Conservation (phyloP, 1,140 invertebrate genomes). For the Diorhabda sublineata region DNA sequence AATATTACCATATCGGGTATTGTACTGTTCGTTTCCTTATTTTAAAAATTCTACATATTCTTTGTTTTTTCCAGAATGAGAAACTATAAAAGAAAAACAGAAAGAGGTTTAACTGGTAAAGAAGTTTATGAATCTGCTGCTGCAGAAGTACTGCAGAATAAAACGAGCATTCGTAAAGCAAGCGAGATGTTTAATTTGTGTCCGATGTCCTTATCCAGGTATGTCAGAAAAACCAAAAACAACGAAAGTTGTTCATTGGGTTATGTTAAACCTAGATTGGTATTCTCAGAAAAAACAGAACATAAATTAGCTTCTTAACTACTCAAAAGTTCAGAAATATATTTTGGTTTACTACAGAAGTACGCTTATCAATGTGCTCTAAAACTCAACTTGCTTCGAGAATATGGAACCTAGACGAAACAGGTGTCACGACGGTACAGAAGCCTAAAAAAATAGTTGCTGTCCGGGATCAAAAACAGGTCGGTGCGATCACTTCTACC, state of each 20-base stretch:
- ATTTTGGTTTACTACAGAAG: background rate
- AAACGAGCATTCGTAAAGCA: too few species aligned
- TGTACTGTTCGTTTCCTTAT: too few species aligned
- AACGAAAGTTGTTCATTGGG: background rate
- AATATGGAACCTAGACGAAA: background rate
- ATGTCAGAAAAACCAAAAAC: background rate
- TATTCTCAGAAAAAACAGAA: background rate
- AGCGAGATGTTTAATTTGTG: too few species aligned
- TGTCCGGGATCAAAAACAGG: background rate
- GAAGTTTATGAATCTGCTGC: too few species aligned
- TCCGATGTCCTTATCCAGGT: too few species aligned
- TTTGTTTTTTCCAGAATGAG: too few species aligned
- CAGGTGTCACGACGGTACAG: background rate
- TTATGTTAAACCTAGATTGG: background rate
- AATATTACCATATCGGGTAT: too few species aligned
- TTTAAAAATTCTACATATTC: too few species aligned
- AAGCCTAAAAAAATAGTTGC: background rate
- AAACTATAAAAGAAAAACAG: too few species aligned
- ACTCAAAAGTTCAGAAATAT: background rate
- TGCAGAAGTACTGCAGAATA: too few species aligned
- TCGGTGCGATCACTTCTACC: background rate
- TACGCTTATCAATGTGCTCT: too few species aligned
- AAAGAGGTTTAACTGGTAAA: too few species aligned
- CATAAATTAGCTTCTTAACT: background rate
- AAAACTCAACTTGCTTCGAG: background rate